These are phyloP conservation scores for Pseudochirops cupreus DNA, from an alignment of 2,797 vertebrate genomes.

Conservation along the genomic window DNA sequence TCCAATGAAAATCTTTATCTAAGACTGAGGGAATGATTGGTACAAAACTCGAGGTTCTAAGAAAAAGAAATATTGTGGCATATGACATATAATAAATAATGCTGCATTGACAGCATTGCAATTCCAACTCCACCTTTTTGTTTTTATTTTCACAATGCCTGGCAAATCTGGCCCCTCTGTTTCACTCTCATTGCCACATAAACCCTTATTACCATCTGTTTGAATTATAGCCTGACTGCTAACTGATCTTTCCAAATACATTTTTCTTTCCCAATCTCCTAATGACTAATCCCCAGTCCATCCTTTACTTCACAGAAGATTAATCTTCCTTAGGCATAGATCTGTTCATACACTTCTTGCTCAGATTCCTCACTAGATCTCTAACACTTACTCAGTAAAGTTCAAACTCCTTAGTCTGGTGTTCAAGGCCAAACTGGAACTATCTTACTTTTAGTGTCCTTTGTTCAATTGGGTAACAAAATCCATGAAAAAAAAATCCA, in stretches of 20 bases:
- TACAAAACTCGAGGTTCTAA: slow-evolving; percentile 5
- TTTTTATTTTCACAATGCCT: neutral
- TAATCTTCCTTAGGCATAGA: neutral
- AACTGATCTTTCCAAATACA: neutral
- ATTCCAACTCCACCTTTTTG: neutral
- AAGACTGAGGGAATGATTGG: slow-evolving; percentile 8
- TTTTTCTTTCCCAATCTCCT: neutral
- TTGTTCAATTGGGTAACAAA: neutral
- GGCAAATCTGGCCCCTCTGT: neutral
- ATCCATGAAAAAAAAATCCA: neutral
- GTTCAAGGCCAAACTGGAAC: neutral
- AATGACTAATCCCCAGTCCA: neutral
- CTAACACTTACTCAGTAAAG: neutral
- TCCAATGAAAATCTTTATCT: neutral
- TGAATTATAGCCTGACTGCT: neutral
- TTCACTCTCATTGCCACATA: neutral
- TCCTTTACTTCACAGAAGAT: neutral
- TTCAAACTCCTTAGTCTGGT: neutral
- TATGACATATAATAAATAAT: neutral
- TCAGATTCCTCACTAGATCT: neutral
- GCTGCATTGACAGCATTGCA: neutral
- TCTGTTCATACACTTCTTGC: neutral
- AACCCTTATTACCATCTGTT: neutral
- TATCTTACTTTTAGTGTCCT: neutral
- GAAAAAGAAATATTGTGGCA: neutral